A percentile compares a stretch with the other conserved stretches of the same genome.
phyloP scores from a whole-genome alignment of 2,888 invertebrate genomes.

The Chrysopilus asiliformis region DNA sequence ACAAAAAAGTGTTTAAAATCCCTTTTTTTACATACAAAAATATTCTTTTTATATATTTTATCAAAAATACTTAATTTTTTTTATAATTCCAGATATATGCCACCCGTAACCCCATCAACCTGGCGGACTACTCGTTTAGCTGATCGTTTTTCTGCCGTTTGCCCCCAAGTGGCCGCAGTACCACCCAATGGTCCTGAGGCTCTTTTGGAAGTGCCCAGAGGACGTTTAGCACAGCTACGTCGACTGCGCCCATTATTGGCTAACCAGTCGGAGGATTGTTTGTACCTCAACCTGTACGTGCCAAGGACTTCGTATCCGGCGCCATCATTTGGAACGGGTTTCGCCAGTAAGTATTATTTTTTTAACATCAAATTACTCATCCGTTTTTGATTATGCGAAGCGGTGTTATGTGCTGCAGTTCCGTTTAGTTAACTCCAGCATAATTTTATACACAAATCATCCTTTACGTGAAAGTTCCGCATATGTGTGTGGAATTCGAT shows the following conservation, averaged over 20 bases:
- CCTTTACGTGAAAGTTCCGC: too few species aligned
- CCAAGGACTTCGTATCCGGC: slow-evolving; percentile 42
- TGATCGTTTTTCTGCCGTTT: slow-evolving; percentile 71
- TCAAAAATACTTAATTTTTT: too few species aligned
- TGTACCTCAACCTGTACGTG: slow-evolving; percentile 92
- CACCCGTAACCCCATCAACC: slow-evolving; percentile 81
- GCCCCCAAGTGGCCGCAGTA: slow-evolving; percentile 66
- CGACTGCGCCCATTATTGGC: slow-evolving; percentile 68
- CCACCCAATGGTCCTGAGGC: slow-evolving; percentile 40
- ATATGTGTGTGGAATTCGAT: too few species aligned
- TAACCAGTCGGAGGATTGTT: slow-evolving; percentile 95
- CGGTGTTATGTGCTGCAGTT: too few species aligned
- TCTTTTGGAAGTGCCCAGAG: slow-evolving; percentile 63
- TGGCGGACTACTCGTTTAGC: slow-evolving; percentile 72
- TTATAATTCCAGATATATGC: slow-evolving; percentile 94
- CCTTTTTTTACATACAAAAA: not conserved
- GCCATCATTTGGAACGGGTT: slow-evolving; percentile 3
- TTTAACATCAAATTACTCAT: too few species aligned
- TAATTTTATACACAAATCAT: too few species aligned
- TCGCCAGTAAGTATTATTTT: slow-evolving; percentile 8
- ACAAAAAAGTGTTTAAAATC: too few species aligned
- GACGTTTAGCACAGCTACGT: slow-evolving; percentile 71
- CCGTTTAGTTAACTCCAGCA: too few species aligned
- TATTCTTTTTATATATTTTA: not conserved
- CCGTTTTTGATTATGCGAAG: too few species aligned